Evolutionary conservation across 2,113 vertebrate genomes (phyloP).

Genomic region (Bambusicola thoracicus): DNA sequence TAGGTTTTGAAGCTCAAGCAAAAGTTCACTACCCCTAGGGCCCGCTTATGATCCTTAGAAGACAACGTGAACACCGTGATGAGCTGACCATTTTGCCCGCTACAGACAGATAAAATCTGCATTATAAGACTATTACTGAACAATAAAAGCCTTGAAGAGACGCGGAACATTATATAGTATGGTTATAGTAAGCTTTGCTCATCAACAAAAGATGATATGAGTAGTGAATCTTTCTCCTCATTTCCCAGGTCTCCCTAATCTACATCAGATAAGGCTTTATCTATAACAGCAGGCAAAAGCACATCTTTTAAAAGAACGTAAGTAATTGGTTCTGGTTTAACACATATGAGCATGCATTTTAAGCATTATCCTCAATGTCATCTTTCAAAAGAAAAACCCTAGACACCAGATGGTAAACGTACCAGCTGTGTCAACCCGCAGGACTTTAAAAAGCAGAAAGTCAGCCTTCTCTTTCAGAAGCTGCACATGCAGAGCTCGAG

Average conservation of each 20-base stretch:
- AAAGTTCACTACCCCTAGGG: fast-evolving
- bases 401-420: slow-evolving; percentile 26
- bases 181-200: neutral
- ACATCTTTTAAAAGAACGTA: neutral
- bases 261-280: neutral
- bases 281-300: neutral
- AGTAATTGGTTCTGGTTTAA: neutral
- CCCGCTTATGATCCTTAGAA: neutral
- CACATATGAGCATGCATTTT: neutral
- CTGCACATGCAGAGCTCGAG: slow-evolving; percentile 77
- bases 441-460: slow-evolving; percentile 88
- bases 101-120: neutral
- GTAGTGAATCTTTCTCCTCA: neutral
- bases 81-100: neutral
- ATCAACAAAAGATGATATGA: neutral
- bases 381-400: neutral
- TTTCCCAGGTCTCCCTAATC: neutral
- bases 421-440: slow-evolving; percentile 89
- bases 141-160: neutral
- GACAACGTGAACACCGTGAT: neutral
- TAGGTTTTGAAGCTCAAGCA: neutral
- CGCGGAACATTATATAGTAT: neutral
- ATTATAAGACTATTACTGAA: neutral
- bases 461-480: slow-evolving; percentile 86
- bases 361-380: neutral